Base-by-base conservation (phyloP, 2,888 invertebrate species). In the Habrosyne pyritoides region DNA sequence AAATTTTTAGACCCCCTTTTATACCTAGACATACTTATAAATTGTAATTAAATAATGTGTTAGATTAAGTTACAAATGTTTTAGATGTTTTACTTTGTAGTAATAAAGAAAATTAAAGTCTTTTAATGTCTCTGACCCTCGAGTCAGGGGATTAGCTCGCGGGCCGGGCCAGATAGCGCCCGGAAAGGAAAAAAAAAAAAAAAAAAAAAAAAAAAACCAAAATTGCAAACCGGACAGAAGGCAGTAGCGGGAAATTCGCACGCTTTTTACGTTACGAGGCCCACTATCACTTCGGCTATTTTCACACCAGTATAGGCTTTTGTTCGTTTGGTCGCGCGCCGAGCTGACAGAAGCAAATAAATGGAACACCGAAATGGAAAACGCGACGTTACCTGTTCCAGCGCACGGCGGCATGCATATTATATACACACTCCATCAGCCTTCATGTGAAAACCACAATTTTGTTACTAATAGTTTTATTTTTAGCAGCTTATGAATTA, bases 151-250 rank as follows among this genome's bases (percentile, higher is more conserved):
- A n/a, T n/a, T n/a, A n/a, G n/a, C n/a, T n/a, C n/a, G n/a, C n/a
- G n/a, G n/a, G n/a, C n/a, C n/a, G n/a, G n/a, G n/a, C n/a, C n/a
- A n/a, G n/a, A n/a, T n/a, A n/a, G n/a, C n/a, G n/a, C n/a, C n/a
- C n/a, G n/a, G n/a, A n/a, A n/a, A n/a, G n/a, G n/a, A n/a, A n/a
- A n/a, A n/a, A n/a, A n/a, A n/a, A n/a, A n/a, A n/a, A n/a, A n/a
- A n/a, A n/a, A n/a, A n/a, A n/a, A n/a, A n/a, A n/a, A n/a, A n/a
- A n/a, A n/a, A n/a, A 59, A 56, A 62, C 55, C 65, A 57, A 71
- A 73, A 72, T 69, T 70, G 69, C 73, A 76, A 75, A 77, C 72
- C 67, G 66, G 61, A 60, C 71, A 71, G 59, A 67, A 66, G 67
- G 53, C 54, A 55, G 60, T 56, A 53, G 55, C 30, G 55, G 55